Conservation (phyloP, 2,113 vertebrate species). For the Clupea harengus region DNA sequence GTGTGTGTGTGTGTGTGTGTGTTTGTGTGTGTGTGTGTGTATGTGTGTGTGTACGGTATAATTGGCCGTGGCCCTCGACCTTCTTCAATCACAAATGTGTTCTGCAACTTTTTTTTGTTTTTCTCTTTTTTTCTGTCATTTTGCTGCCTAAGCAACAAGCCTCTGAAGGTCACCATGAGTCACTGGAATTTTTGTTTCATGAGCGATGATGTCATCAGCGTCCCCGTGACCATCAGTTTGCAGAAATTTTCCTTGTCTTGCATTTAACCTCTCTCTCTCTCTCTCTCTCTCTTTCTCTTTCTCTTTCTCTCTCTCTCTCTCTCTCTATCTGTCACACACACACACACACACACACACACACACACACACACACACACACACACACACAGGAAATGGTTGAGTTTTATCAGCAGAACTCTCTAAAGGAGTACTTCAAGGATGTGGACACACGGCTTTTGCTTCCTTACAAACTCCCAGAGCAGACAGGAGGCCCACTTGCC, state of each 20-base stretch:
- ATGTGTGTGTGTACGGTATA: too few species aligned
- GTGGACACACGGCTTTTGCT: constrained; percentile 80
- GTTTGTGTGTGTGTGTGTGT: too few species aligned
- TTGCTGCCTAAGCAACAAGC: not conserved
- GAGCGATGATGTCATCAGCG: not conserved
- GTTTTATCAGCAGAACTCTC: constrained; percentile 84
- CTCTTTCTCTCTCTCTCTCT: too few species aligned
- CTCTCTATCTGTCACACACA: too few species aligned
- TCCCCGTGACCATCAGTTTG: not conserved
- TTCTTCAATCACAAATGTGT: not conserved
- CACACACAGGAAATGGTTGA: constrained; percentile 80
- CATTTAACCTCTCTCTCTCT: not conserved
- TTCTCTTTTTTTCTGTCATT: not conserved
- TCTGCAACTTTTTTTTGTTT: not conserved
- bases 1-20: too few species aligned
- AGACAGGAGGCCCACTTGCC: constrained; percentile 49
- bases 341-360: not conserved
- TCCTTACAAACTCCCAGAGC: constrained; percentile 83
- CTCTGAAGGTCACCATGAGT: not conserved
- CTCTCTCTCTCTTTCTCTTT: not conserved
- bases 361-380: not conserved
- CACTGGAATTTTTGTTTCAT: not conserved
- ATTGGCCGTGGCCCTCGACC: too few species aligned
- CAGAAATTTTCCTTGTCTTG: not conserved
- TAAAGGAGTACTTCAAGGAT: constrained; percentile 88